phyloP scores from a whole-genome alignment of 1,140 invertebrate genomes.

The Triops longicaudatus region DNA sequence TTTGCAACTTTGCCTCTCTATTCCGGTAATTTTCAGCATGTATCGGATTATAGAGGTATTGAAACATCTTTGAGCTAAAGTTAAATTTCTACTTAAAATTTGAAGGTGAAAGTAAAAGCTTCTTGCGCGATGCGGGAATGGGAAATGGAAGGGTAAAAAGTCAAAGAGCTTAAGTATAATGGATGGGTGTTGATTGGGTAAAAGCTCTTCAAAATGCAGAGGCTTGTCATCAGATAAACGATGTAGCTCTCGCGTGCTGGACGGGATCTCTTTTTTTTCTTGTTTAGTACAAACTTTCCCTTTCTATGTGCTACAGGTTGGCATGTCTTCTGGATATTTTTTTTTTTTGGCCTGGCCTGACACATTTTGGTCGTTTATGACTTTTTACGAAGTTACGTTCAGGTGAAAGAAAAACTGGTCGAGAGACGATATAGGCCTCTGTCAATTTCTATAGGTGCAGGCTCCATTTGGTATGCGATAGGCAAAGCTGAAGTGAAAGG shows the following conservation, averaged over 20 bases:
- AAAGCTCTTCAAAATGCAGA: background rate
- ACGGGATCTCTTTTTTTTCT: background rate
- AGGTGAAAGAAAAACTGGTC: background rate
- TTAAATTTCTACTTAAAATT: too few species aligned
- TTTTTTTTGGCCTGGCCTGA: background rate
- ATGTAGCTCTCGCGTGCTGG: background rate
- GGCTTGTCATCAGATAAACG: background rate
- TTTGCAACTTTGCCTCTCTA: too few species aligned
- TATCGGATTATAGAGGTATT: too few species aligned
- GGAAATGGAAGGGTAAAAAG: too few species aligned
- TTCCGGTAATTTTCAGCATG: too few species aligned
- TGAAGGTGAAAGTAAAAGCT: too few species aligned
- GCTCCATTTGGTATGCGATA: background rate
- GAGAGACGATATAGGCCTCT: background rate
- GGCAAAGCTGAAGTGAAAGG: background rate
- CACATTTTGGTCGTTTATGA: background rate
- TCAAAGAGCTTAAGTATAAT: too few species aligned
- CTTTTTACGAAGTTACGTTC: background rate
- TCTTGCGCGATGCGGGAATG: too few species aligned
- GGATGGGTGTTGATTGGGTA: too few species aligned
- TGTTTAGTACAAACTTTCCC: background rate
- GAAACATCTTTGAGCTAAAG: too few species aligned
- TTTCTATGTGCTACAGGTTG: background rate
- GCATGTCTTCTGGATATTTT: background rate
- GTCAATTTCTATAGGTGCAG: background rate